A percentile compares a stretch with the other conserved stretches of the same genome.
Evolutionary conservation across 2,888 invertebrate species (phyloP).

Genomic region (Ptilodon capucinus): DNA sequence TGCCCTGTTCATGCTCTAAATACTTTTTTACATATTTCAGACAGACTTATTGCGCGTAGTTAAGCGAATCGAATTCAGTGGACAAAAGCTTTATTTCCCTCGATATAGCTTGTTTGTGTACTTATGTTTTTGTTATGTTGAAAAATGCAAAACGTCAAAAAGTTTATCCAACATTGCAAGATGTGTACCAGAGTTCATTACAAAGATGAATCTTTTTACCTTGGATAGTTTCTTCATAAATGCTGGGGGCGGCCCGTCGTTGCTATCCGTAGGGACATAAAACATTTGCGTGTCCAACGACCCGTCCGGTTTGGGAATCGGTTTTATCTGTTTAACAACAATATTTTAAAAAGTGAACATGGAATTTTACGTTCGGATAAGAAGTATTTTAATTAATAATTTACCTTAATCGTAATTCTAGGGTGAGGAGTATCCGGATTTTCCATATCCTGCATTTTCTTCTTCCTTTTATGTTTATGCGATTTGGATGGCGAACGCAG

Average conservation of each 20-base stretch:
- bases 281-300: slow-evolving; percentile 90
- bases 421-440: slow-evolving; percentile 84
- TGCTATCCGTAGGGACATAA: slow-evolving; percentile 87
- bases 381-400: not conserved
- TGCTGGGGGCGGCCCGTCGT: slow-evolving; percentile 78
- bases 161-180: no score
- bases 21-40: no score
- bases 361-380: no score
- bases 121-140: no score
- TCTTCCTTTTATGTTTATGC: slow-evolving; percentile 91
- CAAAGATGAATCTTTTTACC: slow-evolving; percentile 30
- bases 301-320: slow-evolving; percentile 90
- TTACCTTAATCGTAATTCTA: slow-evolving; percentile 91
- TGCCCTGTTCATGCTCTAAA: no score
- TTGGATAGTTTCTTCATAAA: slow-evolving; percentile 68
- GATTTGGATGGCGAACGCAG: slow-evolving; percentile 86
- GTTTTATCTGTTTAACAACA: slow-evolving; percentile 84
- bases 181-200: no score
- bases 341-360: not conserved
- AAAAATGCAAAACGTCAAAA: no score
- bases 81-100: no score
- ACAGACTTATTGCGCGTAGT: no score
- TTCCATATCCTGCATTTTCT: slow-evolving; percentile 87
- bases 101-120: no score
- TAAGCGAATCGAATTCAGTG: no score